phyloP scores from a whole-genome alignment of 2,888 invertebrate species.

The Pachymerium ferrugineum region DNA sequence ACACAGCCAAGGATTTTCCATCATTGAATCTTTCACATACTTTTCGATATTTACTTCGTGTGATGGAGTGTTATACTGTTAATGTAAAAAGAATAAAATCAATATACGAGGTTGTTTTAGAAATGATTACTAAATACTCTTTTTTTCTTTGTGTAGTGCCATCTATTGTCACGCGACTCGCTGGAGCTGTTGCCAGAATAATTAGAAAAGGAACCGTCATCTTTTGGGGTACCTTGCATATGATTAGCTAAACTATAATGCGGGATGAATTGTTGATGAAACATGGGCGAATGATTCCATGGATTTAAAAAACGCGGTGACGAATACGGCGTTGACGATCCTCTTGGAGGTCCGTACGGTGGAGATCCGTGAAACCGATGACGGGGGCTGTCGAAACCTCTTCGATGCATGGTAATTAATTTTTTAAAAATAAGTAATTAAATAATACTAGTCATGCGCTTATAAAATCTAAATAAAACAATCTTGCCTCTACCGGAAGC shows the following conservation, averaged over 20 bases:
- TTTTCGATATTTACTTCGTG: constrained; percentile 30
- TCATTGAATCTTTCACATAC: constrained; percentile 42
- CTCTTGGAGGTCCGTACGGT: not conserved
- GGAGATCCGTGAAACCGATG: not conserved
- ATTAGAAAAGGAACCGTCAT: too few species aligned
- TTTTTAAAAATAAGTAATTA: not conserved
- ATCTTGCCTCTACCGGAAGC: too few species aligned
- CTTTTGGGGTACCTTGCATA: too few species aligned
- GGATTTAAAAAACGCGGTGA: not conserved
- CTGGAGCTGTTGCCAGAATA: too few species aligned
- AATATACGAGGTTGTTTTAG: not conserved
- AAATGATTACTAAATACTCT: not conserved
- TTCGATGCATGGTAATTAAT: not conserved
- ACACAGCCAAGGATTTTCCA: constrained; percentile 43
- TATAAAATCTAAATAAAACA: not conserved
- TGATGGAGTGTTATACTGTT: not conserved
- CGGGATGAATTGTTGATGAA: not conserved
- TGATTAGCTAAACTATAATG: too few species aligned
- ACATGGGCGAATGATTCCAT: not conserved
- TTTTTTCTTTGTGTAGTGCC: not conserved
- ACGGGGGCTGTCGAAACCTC: not conserved
- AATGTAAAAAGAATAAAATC: not conserved
- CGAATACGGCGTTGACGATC: not conserved
- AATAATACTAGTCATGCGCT: not conserved
- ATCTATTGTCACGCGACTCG: not conserved